A percentile compares a stretch with the other conserved stretches of the same genome.
Evolutionary conservation across 2,113 vertebrate species (phyloP).

Genomic region (Sylvilagus bachmani): DNA sequence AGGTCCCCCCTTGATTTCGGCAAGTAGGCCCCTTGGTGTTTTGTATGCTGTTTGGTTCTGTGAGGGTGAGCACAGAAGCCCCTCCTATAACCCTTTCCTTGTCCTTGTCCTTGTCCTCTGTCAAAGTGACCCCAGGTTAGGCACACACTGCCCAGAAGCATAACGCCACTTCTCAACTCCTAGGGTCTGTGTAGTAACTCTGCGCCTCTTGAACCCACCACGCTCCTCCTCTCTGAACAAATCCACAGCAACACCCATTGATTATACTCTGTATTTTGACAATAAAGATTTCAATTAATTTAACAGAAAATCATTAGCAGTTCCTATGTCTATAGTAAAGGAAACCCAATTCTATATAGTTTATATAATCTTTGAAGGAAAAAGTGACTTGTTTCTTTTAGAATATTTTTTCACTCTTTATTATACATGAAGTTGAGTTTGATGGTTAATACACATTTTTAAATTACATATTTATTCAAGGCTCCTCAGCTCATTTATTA

Average conservation of each 20-base stretch:
- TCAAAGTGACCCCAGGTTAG: too few relatives aligned
- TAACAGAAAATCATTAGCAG: slow-evolving; percentile 45
- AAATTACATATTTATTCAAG: slow-evolving; percentile 55
- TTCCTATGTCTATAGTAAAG: slow-evolving; percentile 36
- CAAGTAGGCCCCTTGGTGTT: too few relatives aligned
- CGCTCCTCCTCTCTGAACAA: too few relatives aligned
- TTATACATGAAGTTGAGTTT: neutral
- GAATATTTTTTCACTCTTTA: slow-evolving; percentile 18
- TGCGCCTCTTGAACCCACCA: too few relatives aligned
- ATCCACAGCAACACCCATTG: neutral
- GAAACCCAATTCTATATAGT: neutral
- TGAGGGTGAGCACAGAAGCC: too few relatives aligned
- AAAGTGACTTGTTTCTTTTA: slow-evolving; percentile 36
- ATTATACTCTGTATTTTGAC: neutral
- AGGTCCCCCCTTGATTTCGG: too few relatives aligned
- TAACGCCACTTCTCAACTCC: too few relatives aligned
- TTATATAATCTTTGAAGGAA: slow-evolving; percentile 64
- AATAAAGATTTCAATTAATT: slow-evolving; percentile 72
- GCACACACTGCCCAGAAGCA: too few relatives aligned
- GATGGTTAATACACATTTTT: slow-evolving; percentile 13
- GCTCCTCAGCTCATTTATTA: neutral
- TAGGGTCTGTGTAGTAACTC: too few relatives aligned
- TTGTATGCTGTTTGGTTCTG: too few relatives aligned
- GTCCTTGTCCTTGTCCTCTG: too few relatives aligned
- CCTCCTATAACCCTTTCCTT: too few relatives aligned